phyloP scores from a whole-genome alignment of 2,888 invertebrate species.

The Xiphydria camelus region DNA sequence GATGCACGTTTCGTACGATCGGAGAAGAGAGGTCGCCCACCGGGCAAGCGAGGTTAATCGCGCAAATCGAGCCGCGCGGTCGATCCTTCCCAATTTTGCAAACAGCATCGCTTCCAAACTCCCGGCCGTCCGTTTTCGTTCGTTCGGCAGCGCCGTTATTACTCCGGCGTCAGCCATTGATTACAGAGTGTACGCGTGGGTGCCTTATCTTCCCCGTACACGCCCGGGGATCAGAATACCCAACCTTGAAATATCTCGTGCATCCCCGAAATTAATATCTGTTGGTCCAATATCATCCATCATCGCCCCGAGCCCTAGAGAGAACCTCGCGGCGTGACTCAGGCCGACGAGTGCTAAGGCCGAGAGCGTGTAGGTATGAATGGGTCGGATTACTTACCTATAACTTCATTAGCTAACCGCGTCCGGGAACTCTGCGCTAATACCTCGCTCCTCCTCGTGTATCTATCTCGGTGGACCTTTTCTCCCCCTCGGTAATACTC shows the following conservation, averaged over 20 bases:
- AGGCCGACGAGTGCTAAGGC: slow-evolving; percentile 6
- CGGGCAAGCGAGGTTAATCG: no score
- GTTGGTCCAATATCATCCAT: slow-evolving; percentile 51
- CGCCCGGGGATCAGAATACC: slow-evolving; percentile 48
- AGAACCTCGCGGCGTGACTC: slow-evolving; percentile 7
- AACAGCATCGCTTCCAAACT: slow-evolving; percentile 6
- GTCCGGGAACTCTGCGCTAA: slow-evolving; percentile 7
- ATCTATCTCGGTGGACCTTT: no score
- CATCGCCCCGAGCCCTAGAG: no score
- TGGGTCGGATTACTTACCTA: slow-evolving; percentile 27
- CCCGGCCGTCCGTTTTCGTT: slow-evolving; percentile 21
- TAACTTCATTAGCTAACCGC: slow-evolving; percentile 32
- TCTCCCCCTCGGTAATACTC: no score
- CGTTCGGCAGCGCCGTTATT: slow-evolving; percentile 34
- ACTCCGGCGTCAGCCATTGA: slow-evolving; percentile 46
- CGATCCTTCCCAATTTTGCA: no score
- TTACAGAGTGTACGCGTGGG: slow-evolving; percentile 43
- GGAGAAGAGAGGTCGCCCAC: no score
- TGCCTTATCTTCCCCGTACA: slow-evolving; percentile 55
- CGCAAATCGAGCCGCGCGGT: no score
- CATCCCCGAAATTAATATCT: slow-evolving; percentile 56
- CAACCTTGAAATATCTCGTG: slow-evolving; percentile 49
- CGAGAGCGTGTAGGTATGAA: slow-evolving; percentile 19
- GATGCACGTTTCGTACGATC: no score
- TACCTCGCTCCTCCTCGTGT: not conserved